phyloP scores from a whole-genome alignment of 23 tunicate species.

The Halocynthia aurantium region DNA sequence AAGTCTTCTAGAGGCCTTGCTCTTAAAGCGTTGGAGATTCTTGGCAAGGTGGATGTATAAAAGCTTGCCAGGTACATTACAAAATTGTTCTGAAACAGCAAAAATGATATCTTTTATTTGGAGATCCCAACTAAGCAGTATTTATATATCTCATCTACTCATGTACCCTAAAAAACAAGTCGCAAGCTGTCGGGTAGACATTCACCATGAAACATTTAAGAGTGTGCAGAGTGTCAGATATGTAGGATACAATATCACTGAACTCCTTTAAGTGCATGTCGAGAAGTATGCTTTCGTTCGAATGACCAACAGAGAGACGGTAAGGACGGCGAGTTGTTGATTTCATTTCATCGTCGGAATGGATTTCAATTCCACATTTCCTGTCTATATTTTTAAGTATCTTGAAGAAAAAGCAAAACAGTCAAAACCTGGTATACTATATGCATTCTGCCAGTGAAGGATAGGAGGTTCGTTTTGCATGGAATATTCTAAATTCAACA shows the following conservation, averaged over 20 bases:
- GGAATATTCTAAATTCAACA: not conserved
- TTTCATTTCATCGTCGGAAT: conserved; percentile 6
- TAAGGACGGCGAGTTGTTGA: conserved; percentile 10
- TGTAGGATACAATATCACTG: conserved; percentile 39
- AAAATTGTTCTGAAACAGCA: conserved; percentile 19
- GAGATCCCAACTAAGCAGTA: not conserved
- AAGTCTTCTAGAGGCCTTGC: conserved; percentile 10
- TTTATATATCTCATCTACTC: not conserved
- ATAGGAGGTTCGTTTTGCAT: too few relatives aligned
- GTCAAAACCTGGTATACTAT: too few relatives aligned
- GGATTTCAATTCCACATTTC: conserved; percentile 23
- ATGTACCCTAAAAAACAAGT: conserved; percentile 39
- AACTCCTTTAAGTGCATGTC: conserved; percentile 34
- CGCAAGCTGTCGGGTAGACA: conserved; percentile 29
- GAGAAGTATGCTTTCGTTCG: not conserved
- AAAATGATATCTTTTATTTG: not conserved
- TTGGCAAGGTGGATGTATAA: conserved; percentile 26
- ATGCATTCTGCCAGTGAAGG: too few relatives aligned
- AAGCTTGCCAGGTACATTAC: conserved; percentile 15
- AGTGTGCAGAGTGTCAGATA: conserved; percentile 37
- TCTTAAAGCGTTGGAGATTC: conserved; percentile 1
- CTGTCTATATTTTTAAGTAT: conserved; percentile 22
- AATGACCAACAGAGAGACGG: not conserved
- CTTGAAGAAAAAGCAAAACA: conserved; percentile 15
- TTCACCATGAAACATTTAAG: conserved; percentile 41